Conservation (phyloP, 2,888 invertebrate genomes). For the Limnephilus lunatus region DNA sequence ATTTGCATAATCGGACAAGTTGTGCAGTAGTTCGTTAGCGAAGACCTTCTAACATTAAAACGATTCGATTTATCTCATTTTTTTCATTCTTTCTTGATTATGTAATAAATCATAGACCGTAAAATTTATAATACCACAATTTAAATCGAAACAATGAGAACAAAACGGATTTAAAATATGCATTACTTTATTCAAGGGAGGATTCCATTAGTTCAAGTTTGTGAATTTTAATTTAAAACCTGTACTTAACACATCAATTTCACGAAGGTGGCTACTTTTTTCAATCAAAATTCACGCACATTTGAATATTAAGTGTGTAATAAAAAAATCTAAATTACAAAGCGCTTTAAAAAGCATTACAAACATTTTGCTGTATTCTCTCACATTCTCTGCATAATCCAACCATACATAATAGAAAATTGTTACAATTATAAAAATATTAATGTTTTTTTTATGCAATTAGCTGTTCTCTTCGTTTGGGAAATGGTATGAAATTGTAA, state of each 20-base stretch:
- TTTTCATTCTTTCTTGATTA: constrained; percentile 13
- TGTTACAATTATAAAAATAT: constrained; percentile 4
- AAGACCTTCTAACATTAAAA: constrained; percentile 30
- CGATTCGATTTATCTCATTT: constrained; percentile 26
- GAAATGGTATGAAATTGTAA: background rate
- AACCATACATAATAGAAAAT: background rate
- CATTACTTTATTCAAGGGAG: constrained; percentile 5
- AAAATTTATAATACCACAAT: constrained; percentile 52
- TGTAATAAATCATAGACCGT: constrained; percentile 49
- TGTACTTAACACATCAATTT: constrained; percentile 29
- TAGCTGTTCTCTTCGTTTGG: background rate
- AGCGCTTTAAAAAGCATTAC: constrained; percentile 26
- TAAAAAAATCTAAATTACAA: constrained; percentile 22
- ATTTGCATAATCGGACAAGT: constrained; percentile 53
- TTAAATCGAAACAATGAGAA: constrained; percentile 30
- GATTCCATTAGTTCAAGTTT: constrained; percentile 25
- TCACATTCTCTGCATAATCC: constrained; percentile 18
- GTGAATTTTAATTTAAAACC: constrained; percentile 12
- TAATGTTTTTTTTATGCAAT: background rate
- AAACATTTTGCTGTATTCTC: background rate
- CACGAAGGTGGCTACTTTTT: constrained; percentile 17
- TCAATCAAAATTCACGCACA: constrained; percentile 8
- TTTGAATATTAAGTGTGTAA: constrained; percentile 18
- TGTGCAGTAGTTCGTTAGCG: constrained; percentile 50
- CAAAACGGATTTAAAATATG: constrained; percentile 9